A percentile compares a stretch with the other conserved stretches of the same genome.
phyloP scores from a whole-genome alignment of 2,113 vertebrate genomes.

The Mastomys natalensis region DNA sequence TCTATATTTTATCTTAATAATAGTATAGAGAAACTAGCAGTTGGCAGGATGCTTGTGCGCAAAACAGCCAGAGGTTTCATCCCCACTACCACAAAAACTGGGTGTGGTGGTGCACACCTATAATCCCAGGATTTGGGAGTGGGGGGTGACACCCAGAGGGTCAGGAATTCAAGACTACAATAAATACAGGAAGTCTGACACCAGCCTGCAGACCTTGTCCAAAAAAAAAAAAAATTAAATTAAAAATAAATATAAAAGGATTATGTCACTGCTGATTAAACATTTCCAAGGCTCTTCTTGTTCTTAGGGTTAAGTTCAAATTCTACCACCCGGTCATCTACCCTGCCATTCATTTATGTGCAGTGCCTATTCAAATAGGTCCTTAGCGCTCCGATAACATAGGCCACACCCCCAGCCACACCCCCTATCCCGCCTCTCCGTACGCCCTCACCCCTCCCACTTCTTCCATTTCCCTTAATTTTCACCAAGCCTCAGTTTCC shows the following conservation, averaged over 20 bases:
- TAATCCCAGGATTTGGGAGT: neutral
- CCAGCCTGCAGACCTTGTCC: neutral
- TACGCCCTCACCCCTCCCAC: neutral
- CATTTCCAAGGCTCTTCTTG: conserved; percentile 1
- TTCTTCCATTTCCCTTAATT: neutral
- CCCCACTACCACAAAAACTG: too few relatives aligned
- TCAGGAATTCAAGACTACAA: neutral
- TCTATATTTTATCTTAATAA: neutral
- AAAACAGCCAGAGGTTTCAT: neutral
- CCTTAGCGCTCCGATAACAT: neutral
- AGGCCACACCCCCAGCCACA: neutral
- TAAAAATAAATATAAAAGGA: neutral
- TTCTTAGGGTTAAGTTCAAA: neutral
- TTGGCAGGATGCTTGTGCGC: neutral
- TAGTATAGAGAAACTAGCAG: neutral
- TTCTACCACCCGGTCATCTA: neutral
- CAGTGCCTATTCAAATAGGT: neutral
- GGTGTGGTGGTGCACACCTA: too few relatives aligned
- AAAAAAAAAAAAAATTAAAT: neutral
- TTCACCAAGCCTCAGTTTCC: neutral
- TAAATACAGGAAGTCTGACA: neutral
- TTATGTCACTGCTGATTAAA: neutral
- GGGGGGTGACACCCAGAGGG: too few relatives aligned
- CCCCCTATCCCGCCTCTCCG: neutral
- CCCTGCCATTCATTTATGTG: too few relatives aligned